These are phyloP conservation scores for Hystrix brachyura DNA, from an alignment of 2,113 vertebrate species.

Conservation along the genomic window DNA sequence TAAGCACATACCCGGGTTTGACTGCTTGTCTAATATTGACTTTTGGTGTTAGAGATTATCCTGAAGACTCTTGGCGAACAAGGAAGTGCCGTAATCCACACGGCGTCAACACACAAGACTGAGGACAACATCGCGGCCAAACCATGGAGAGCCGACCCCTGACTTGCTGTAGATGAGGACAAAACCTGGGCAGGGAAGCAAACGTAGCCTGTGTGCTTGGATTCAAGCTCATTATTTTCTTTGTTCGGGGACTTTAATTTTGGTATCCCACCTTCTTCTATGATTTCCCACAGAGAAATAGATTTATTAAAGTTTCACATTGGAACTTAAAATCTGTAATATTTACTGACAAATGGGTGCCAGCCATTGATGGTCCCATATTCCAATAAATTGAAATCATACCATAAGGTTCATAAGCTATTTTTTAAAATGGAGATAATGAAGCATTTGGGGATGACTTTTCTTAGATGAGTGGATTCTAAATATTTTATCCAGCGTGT, in stretches of 20 bases:
- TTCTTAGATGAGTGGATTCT: constrained; percentile 5
- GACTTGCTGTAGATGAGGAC: background rate
- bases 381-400: background rate
- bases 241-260: constrained; percentile 44
- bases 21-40: background rate
- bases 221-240: background rate
- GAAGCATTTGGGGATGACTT: background rate
- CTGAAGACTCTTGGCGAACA: background rate
- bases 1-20: background rate
- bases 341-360: constrained; percentile 9
- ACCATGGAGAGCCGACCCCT: background rate
- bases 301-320: constrained; percentile 3
- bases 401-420: background rate
- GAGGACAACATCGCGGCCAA: background rate
- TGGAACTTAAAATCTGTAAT: background rate
- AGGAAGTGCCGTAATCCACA: background rate
- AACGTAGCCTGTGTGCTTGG: too few species aligned
- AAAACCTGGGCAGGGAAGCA: background rate
- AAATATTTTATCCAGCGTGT: background rate
- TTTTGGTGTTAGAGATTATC: background rate
- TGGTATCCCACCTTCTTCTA: background rate
- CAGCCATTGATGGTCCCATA: background rate
- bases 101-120: background rate
- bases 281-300: constrained; percentile 17
- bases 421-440: constrained; percentile 24